Evolutionary conservation across 2,797 vertebrate species (phyloP), one percentile per base, ranked within the genome.

Genomic region (Botia almorhae): DNA sequence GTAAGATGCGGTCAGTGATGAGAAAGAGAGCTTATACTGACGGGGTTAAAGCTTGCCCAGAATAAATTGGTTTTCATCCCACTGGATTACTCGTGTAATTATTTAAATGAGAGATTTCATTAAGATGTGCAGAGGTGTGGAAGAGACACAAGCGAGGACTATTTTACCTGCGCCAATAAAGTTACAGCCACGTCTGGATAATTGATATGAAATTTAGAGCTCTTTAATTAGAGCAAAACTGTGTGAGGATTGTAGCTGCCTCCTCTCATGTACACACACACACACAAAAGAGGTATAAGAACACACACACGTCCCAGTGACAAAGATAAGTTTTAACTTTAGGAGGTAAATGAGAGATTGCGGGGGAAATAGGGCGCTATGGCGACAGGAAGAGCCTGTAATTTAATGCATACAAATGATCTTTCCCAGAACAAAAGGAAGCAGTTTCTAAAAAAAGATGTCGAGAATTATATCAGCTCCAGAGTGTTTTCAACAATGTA

Each of bases 81-180:
- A 69, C 29, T 82, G 91, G 92, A 94, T 93, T 93, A 92, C 92
- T 91, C 88, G 90, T 93, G 93, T 93, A 91, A 93, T 93, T 94
- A 94, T 93, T 91, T 90, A 90, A 93, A 92, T 64, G 87, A 90
- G 88, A 89, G 84, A 91, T 92, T 89, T 93, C 90, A 92, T 94
- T 92, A 92, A 88, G 87, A 89, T 91, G 91, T 90, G 89, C 89
- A 90, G 90, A 92, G 88, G 88, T 89, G 91, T 89, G 89, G 84
- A 92, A 81, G 74, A 80, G 71, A 80, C 78, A 87, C 73, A 74
- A 85, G 72, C 56, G 80, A 77, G 84, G 21, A 72, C 82, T 80
- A 85, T 85, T 89, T 87, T 87, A 85, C 84, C 88, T 29, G 72
- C 85, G 86, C 84, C 91, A 92, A 93, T 92, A 83, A 92, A 89